Conservation (phyloP, 2,797 vertebrate genomes). For the Poliocrania exsul region DNA sequence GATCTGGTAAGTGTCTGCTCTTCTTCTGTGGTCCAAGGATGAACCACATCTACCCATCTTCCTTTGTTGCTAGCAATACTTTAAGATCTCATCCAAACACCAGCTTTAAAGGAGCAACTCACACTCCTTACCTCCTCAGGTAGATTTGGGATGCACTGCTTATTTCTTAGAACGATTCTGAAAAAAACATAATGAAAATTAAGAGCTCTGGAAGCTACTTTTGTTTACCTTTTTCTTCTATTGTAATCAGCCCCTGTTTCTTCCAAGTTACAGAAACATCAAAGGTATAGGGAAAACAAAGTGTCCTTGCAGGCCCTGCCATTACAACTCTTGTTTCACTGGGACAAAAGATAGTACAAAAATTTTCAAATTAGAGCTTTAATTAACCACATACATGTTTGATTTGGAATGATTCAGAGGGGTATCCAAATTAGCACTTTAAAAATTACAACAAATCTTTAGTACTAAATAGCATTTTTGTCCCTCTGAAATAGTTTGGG, state of each 20-base stretch:
- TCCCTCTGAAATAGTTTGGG: background rate
- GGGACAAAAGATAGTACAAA: background rate
- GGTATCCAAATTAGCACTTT: background rate
- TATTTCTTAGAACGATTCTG: background rate
- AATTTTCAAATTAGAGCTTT: background rate
- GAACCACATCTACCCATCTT: background rate
- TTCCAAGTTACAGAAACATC: background rate
- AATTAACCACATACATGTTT: background rate
- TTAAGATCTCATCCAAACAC: background rate
- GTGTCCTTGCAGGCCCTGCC: background rate
- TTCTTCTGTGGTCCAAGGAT: background rate
- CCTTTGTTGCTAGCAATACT: background rate
- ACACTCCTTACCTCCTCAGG: background rate
- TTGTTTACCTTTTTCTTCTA: background rate
- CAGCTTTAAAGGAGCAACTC: background rate
- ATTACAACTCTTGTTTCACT: background rate
- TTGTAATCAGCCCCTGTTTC: background rate
- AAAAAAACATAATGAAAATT: background rate
- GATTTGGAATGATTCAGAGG: background rate
- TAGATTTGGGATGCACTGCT: background rate
- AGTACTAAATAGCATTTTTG: background rate
- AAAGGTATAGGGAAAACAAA: background rate
- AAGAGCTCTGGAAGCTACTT: background rate
- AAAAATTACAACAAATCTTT: background rate
- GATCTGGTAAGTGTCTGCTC: background rate